Conservation (phyloP, 2,113 vertebrate species). For the Halichoerus grypus region DNA sequence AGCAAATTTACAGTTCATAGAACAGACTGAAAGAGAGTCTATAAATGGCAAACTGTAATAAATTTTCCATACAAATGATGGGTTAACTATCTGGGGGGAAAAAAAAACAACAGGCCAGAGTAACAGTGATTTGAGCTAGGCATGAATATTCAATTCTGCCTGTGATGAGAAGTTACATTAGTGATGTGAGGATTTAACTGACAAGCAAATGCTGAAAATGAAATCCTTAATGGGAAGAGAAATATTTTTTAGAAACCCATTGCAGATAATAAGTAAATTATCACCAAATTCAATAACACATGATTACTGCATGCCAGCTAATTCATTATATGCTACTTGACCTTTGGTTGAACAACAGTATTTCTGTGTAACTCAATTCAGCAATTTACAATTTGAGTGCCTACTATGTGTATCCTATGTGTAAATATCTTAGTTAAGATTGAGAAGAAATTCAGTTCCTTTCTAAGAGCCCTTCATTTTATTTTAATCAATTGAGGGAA, state of each 20-base stretch:
- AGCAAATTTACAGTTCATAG: constrained; percentile 55
- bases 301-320: constrained; percentile 53
- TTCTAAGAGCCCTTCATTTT: not conserved
- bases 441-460: not conserved
- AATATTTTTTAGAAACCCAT: constrained; percentile 75
- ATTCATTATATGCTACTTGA: constrained; percentile 48
- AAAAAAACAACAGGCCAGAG: constrained; percentile 70
- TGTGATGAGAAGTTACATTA: constrained; percentile 78
- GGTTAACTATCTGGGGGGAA: constrained; percentile 50
- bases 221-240: constrained; percentile 80
- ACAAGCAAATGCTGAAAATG: constrained; percentile 72
- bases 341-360: not conserved
- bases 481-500: constrained; percentile 29
- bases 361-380: not conserved
- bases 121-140: constrained; percentile 75
- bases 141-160: constrained; percentile 79
- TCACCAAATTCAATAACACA: constrained; percentile 71
- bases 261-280: constrained; percentile 78
- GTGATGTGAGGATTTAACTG: constrained; percentile 73
- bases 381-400: not conserved
- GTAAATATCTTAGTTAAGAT: not conserved
- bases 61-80: constrained; percentile 69
- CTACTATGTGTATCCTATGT: constrained; percentile 9
- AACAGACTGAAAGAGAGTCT: constrained; percentile 50
- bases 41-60: constrained; percentile 67